These are phyloP conservation scores for Corythaeola cristata DNA, from an alignment of 2,113 vertebrate genomes.

Conservation along the genomic window DNA sequence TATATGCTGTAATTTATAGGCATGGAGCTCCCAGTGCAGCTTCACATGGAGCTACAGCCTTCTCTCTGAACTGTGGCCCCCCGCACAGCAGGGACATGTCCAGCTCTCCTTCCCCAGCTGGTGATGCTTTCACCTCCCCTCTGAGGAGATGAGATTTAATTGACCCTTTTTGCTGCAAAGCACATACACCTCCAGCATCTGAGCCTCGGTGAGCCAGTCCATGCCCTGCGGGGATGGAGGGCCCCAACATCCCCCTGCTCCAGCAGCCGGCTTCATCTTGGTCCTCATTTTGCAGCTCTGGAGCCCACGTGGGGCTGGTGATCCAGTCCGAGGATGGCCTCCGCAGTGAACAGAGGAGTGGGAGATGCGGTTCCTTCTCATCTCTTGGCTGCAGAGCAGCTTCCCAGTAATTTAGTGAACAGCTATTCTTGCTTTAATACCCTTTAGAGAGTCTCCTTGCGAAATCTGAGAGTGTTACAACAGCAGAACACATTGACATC, in stretches of 20 bases:
- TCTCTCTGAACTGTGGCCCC: no score
- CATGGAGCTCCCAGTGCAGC: not conserved
- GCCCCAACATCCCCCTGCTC: not conserved
- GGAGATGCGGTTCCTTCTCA: not conserved
- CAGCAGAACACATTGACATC: not conserved
- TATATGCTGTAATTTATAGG: not conserved
- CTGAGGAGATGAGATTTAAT: not conserved
- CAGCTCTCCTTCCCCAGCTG: not conserved
- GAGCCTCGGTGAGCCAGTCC: rapidly evolving
- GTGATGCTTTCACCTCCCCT: not conserved
- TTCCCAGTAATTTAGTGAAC: not conserved
- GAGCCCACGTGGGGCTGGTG: rapidly evolving
- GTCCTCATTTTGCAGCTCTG: not conserved
- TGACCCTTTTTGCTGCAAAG: not conserved
- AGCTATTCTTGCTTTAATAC: not conserved
- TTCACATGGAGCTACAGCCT: not conserved
- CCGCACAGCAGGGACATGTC: rapidly evolving
- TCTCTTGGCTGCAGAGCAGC: not conserved
- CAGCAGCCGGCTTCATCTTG: not conserved
- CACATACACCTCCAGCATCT: not conserved
- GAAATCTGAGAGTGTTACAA: not conserved
- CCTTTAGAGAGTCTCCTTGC: not conserved
- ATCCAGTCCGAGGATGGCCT: not conserved
- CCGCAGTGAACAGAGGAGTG: rapidly evolving
- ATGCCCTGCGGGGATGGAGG: rapidly evolving